These are phyloP conservation scores for Myotis davidii DNA, from an alignment of 2,113 vertebrate species.

Conservation along the genomic window DNA sequence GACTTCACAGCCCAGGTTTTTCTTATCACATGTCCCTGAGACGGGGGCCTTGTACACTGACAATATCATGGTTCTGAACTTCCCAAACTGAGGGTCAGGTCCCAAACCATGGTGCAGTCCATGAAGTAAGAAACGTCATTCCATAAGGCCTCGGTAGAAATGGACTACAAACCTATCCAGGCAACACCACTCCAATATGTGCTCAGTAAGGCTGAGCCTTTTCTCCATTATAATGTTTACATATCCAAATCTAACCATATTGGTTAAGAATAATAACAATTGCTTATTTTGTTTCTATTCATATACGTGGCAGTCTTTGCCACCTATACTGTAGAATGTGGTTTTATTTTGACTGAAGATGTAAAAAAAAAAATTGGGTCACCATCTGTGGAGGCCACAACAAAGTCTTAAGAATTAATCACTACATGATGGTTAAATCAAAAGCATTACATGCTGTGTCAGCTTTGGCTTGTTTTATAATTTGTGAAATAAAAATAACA, in stretches of 20 bases:
- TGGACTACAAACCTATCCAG: background rate
- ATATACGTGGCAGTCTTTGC: conserved; percentile 12
- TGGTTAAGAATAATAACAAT: conserved; percentile 20
- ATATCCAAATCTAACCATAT: conserved; percentile 38
- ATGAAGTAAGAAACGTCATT: background rate
- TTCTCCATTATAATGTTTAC: background rate
- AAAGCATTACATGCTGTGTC: conserved; percentile 71
- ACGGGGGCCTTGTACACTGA: background rate
- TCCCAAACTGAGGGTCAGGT: background rate
- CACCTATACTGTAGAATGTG: background rate
- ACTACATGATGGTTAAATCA: conserved; percentile 70
- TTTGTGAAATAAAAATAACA: conserved; percentile 64
- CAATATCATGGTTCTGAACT: background rate
- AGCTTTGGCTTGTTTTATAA: conserved; percentile 75
- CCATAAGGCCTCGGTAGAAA: background rate
- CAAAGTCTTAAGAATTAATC: conserved; percentile 65
- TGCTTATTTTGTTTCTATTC: conserved; percentile 1
- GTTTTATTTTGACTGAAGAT: background rate
- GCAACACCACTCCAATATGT: background rate
- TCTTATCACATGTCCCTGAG: background rate
- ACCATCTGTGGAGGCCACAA: conserved; percentile 16
- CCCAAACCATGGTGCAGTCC: background rate
- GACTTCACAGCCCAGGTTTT: background rate
- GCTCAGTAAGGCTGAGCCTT: background rate
- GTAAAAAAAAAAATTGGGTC: background rate